These are phyloP conservation scores for Seira sanloemensis DNA, from an alignment of 2,888 invertebrate genomes.

Conservation along the genomic window DNA sequence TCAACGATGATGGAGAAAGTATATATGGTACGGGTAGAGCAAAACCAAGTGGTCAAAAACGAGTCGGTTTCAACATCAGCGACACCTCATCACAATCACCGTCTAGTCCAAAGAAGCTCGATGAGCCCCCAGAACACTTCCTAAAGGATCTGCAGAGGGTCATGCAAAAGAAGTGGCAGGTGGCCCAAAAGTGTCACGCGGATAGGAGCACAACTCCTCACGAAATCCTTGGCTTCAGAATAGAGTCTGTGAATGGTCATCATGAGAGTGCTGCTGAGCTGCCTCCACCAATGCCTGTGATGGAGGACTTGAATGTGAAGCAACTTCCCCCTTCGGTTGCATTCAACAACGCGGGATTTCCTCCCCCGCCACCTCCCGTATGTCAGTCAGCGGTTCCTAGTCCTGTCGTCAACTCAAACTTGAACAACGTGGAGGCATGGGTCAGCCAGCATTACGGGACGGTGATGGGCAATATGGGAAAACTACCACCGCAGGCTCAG, in stretches of 20 bases:
- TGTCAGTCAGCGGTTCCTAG: slow-evolving; percentile 39
- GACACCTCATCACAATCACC: slow-evolving; percentile 84
- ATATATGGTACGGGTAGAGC: slow-evolving; percentile 26
- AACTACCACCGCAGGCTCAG: slow-evolving; percentile 44
- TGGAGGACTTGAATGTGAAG: slow-evolving; percentile 54
- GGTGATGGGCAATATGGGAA: slow-evolving; percentile 56
- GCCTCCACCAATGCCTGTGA: slow-evolving; percentile 53
- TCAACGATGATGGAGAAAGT: slow-evolving; percentile 6
- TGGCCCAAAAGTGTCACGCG: slow-evolving; percentile 92
- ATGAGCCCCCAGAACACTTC: slow-evolving; percentile 81
- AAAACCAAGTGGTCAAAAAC: slow-evolving; percentile 51
- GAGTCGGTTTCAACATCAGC: slow-evolving; percentile 57
- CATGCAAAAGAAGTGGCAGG: slow-evolving; percentile 89
- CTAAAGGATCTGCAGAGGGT: slow-evolving; percentile 92
- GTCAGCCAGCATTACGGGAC: slow-evolving; percentile 72
- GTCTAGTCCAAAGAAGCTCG: slow-evolving; percentile 74
- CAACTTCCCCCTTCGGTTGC: slow-evolving; percentile 24
- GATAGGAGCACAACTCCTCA: slow-evolving; percentile 93
- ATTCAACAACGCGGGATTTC: neutral
- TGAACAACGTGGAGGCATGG: slow-evolving; percentile 71
- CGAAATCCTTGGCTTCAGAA: slow-evolving; percentile 91
- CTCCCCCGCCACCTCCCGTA: slow-evolving; percentile 22
- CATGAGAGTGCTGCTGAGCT: slow-evolving; percentile 26
- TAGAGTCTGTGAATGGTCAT: slow-evolving; percentile 67
- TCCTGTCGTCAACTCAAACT: slow-evolving; percentile 46